A percentile compares a stretch with the other conserved stretches of the same genome.
These are phyloP conservation scores for Notocelia uddmanniana DNA, from an alignment of 2,888 invertebrate genomes.

Conservation along the genomic window DNA sequence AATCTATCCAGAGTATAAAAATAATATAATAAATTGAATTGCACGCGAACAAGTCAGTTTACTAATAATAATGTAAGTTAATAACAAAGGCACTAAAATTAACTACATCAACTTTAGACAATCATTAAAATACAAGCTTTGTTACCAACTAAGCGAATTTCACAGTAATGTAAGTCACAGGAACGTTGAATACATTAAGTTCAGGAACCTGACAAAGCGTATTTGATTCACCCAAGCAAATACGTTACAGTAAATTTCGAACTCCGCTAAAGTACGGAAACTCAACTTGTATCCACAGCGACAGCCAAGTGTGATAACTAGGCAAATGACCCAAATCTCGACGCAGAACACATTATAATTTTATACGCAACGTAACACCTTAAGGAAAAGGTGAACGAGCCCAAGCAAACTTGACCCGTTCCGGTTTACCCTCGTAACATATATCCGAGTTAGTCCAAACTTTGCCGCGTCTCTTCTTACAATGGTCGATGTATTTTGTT, in stretches of 20 bases:
- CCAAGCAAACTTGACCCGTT: constrained; percentile 33
- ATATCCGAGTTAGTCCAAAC: constrained; percentile 3
- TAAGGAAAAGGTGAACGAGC: constrained; percentile 51
- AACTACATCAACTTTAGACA: too few species aligned
- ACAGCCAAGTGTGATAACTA: constrained; percentile 49
- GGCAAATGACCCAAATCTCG: constrained; percentile 46
- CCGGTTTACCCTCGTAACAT: constrained; percentile 33
- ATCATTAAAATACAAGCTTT: background rate
- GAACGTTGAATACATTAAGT: background rate
- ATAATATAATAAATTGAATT: too few species aligned
- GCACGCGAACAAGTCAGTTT: too few species aligned
- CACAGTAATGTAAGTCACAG: background rate
- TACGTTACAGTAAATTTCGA: constrained; percentile 33
- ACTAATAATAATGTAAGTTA: too few species aligned
- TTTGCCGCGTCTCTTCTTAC: constrained; percentile 48
- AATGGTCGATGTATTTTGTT: constrained; percentile 55
- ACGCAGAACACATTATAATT: constrained; percentile 52
- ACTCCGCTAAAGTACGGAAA: constrained; percentile 41
- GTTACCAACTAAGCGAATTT: too few species aligned
- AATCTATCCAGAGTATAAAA: too few species aligned
- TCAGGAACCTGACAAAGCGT: background rate
- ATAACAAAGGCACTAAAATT: too few species aligned
- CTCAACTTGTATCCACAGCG: constrained; percentile 48
- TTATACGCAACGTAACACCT: constrained; percentile 54
- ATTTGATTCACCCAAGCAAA: constrained; percentile 24